Evolutionary conservation across 1,140 invertebrate species (phyloP), one percentile per base, ranked within the genome.

Genomic region (Drosophila nannoptera): DNA sequence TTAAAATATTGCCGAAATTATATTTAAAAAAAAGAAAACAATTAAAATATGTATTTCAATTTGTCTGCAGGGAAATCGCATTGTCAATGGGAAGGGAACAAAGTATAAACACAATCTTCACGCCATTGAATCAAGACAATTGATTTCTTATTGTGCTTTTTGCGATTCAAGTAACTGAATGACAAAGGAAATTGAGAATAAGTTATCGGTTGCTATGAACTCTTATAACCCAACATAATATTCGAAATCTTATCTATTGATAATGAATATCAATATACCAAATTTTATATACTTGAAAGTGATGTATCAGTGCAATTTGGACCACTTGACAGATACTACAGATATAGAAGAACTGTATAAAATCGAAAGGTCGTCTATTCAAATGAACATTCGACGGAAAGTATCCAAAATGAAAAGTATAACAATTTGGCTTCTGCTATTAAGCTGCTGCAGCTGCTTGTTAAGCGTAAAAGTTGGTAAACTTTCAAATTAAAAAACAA

Each of bases 371-470:
- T 12, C 52, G 33, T 22, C 8, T 42, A 2, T 4, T 8, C 16
- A 6, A 31, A 4, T 3, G 11, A 12, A 54, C 52, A 54, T 54
- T 54, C 16, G 6, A 40, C 16, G 14, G n/a, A 4, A 14, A 7
- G 5, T 14, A 14, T 3, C 8, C 49, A 80, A 65, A 45, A 86
- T 76, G 77, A 86, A 69, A 76, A 49, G 49, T 35, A 50, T 86
- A 45, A 75, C 55, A 1, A 22, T 84, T 22, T 81, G 64, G 31
- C 73, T 83, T 0, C 16, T 78, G 46, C 48, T 83, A 14, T 38
- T 70, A 60, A 53, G 68, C n/a, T 73, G 62, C 0, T 73, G 75
- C 78, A 65, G 66, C 63, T 81, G 76, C 56, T 38, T 81, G 40
- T 66, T 83, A 36, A 46, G 55, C 55, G 29, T 43, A 14, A 52